Evolutionary conservation across 2,888 invertebrate species (phyloP).

Genomic region (Drosophila helvetica): DNA sequence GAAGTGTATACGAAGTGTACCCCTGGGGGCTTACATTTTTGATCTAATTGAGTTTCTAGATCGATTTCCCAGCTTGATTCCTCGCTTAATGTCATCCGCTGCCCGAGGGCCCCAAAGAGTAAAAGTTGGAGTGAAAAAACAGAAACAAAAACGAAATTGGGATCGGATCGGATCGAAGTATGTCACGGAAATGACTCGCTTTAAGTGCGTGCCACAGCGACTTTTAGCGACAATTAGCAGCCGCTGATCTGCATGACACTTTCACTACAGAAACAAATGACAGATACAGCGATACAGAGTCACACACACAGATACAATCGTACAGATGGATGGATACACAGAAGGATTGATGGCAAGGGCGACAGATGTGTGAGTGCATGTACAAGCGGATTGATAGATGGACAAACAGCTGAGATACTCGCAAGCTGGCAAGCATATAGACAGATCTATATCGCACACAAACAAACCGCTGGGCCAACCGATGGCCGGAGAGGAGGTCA

Average conservation of each 20-base stretch:
- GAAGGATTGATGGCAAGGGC: background rate
- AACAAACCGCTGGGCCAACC: too few species aligned
- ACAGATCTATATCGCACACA: too few species aligned
- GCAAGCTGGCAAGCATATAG: background rate
- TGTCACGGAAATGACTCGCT: conserved; percentile 78
- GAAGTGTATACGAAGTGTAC: conserved; percentile 38
- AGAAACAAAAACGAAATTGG: too few species aligned
- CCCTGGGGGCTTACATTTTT: conserved; percentile 42
- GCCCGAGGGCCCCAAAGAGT: conserved; percentile 58
- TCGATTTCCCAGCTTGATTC: conserved; percentile 59
- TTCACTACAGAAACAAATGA: too few species aligned
- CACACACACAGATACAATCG: too few species aligned
- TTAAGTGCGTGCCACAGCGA: conserved; percentile 64
- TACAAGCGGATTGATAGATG: background rate
- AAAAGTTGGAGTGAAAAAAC: too few species aligned
- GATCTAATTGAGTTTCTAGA: conserved; percentile 71
- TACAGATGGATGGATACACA: background rate
- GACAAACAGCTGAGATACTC: background rate
- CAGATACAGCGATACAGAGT: too few species aligned
- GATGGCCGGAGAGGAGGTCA: background rate
- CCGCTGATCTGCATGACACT: too few species aligned
- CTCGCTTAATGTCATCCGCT: conserved; percentile 73
- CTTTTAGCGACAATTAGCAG: too few species aligned
- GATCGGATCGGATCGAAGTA: conserved; percentile 64
- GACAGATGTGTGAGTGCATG: background rate